A percentile compares a stretch with the other conserved stretches of the same genome.
phyloP scores from a whole-genome alignment of 2,113 vertebrate species.

The Hippocampus guttulatus region DNA sequence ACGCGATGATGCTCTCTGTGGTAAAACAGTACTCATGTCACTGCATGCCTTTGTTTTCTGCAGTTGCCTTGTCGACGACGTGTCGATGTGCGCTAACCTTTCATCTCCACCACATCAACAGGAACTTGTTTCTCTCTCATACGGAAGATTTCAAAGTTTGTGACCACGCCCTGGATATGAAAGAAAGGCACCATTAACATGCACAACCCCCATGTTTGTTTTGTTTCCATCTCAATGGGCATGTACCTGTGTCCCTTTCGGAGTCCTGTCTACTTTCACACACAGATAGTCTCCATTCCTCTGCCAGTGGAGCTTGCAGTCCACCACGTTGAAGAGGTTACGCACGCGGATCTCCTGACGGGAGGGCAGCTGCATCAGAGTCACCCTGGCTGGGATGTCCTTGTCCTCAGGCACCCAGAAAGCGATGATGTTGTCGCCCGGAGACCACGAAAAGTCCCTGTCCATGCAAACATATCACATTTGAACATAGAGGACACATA shows the following conservation, averaged over 20 bases:
- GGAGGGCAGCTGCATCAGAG: constrained; percentile 93
- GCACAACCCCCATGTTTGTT: too few relatives aligned
- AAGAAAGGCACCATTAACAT: constrained; percentile 4
- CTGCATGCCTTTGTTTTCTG: background rate
- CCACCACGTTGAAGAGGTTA: constrained; percentile 95
- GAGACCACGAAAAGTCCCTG: constrained; percentile 99
- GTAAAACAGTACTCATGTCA: background rate
- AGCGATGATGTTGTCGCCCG: constrained; percentile 95
- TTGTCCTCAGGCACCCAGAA: constrained; percentile 99
- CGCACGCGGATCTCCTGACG: constrained; percentile 93
- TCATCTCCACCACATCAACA: constrained; percentile 98
- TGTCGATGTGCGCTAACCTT: constrained; percentile 72
- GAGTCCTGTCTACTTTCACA: constrained; percentile 95
- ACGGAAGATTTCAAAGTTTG: constrained; percentile 99
- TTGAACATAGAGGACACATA: background rate
- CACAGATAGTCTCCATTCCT: constrained; percentile 96
- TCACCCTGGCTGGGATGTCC: constrained; percentile 95
- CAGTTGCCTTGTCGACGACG: too few relatives aligned
- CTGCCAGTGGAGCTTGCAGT: constrained; percentile 98
- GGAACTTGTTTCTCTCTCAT: constrained; percentile 99
- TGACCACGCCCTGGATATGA: constrained; percentile 86
- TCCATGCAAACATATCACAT: constrained; percentile 3
- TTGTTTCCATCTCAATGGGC: too few relatives aligned
- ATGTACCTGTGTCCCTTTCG: constrained; percentile 89
- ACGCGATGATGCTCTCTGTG: constrained; percentile 93